phyloP scores from a whole-genome alignment of 2,888 invertebrate genomes.

The Amaurobius ferox region DNA sequence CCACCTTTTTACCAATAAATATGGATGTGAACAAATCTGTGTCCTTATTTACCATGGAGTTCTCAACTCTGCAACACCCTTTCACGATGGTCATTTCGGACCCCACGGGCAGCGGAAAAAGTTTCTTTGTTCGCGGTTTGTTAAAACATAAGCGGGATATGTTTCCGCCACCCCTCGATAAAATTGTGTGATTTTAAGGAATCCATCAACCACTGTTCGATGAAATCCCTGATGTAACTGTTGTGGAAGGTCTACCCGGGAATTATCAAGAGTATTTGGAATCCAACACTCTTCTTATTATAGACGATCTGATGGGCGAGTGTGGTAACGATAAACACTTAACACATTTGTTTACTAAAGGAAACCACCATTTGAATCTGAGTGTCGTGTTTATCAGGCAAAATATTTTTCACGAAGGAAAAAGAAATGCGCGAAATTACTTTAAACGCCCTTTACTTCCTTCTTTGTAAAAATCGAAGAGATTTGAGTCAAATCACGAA shows the following conservation, averaged over 20 bases:
- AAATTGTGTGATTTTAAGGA: neutral
- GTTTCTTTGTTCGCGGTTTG: no score
- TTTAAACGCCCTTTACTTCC: no score
- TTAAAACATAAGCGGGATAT: neutral
- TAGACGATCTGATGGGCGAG: constrained; percentile 54
- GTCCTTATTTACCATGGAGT: neutral
- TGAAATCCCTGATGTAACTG: neutral
- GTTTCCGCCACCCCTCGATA: neutral
- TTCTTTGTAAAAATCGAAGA: no score
- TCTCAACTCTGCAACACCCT: neutral
- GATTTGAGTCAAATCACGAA: no score
- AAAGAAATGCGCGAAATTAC: no score
- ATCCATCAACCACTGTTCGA: neutral
- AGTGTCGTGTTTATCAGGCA: no score
- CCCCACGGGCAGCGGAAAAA: neutral
- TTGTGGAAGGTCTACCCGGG: neutral
- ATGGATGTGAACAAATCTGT: neutral
- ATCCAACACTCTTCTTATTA: neutral
- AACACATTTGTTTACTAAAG: constrained; percentile 47
- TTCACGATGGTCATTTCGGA: neutral
- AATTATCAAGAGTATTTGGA: neutral
- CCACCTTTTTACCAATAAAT: neutral
- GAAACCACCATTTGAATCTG: no score
- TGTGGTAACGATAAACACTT: neutral
- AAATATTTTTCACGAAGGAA: no score